Evolutionary conservation across 1,140 invertebrate genomes (phyloP).

Genomic region (Dryas iulia): DNA sequence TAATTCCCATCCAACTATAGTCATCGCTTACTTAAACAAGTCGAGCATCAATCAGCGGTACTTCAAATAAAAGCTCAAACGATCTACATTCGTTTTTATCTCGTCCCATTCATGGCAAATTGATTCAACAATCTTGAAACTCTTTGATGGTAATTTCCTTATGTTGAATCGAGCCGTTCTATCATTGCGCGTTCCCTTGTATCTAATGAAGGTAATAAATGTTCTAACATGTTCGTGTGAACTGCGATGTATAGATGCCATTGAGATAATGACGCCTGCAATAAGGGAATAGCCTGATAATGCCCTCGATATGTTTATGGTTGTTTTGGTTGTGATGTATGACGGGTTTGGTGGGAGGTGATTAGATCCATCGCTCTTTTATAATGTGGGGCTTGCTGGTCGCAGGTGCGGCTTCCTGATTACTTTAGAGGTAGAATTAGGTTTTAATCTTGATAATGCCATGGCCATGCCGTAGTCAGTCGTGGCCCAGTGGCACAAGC

Average conservation of each 20-base stretch:
- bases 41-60: neutral
- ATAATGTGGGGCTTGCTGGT: neutral
- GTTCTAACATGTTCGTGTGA: constrained; percentile 29
- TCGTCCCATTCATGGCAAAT: constrained; percentile 27
- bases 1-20: neutral
- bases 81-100: constrained; percentile 6
- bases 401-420: neutral
- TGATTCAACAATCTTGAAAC: constrained; percentile 30
- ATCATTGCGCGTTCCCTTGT: constrained; percentile 30
- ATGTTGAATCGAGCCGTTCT: constrained; percentile 23
- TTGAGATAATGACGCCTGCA: constrained; percentile 40
- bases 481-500: too few relatives aligned
- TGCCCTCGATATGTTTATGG: constrained; percentile 16
- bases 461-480: too few relatives aligned
- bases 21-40: neutral
- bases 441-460: too few relatives aligned
- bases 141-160: constrained; percentile 36
- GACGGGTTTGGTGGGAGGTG: constrained; percentile 4
- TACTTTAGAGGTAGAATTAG: too few relatives aligned
- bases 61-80: neutral
- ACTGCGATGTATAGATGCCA: constrained; percentile 45
- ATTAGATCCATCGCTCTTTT: neutral
- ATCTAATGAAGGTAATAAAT: constrained; percentile 44
- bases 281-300: constrained; percentile 29
- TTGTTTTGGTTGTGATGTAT: constrained; percentile 8